Percentiles rank a stretch among this genome's conserved stretches.
These are phyloP conservation scores for Erynnis tages DNA, from an alignment of 2,888 invertebrate species.

Conservation along the genomic window DNA sequence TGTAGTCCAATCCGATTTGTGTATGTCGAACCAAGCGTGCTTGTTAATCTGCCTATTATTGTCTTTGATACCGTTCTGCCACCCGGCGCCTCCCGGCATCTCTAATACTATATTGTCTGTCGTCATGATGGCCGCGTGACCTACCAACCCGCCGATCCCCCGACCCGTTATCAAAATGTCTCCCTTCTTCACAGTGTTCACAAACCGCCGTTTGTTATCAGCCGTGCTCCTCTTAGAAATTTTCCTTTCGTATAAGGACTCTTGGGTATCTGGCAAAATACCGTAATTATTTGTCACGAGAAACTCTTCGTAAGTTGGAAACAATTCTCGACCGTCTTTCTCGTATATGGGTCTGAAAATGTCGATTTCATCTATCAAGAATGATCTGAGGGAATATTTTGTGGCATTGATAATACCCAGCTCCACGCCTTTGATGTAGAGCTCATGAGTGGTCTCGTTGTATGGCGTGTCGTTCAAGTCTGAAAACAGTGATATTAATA, in stretches of 20 bases:
- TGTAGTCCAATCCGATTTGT: constrained; percentile 51
- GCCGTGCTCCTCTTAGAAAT: constrained; percentile 50
- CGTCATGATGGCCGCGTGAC: constrained; percentile 58
- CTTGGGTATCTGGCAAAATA: constrained; percentile 52
- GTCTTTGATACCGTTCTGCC: constrained; percentile 43
- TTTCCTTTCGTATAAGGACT: constrained; percentile 54
- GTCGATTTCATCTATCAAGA: constrained; percentile 51
- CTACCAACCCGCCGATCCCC: constrained; percentile 47
- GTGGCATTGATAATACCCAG: constrained; percentile 60
- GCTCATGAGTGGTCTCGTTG: constrained; percentile 43
- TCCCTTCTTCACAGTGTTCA: constrained; percentile 51
- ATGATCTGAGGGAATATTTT: constrained; percentile 55
- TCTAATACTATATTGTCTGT: constrained; percentile 53
- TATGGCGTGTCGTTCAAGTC: constrained; percentile 36
- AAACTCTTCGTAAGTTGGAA: constrained; percentile 56
- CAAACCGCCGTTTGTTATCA: constrained; percentile 50
- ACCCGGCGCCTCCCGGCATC: constrained; percentile 52
- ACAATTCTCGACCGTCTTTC: constrained; percentile 46
- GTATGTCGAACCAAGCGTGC: constrained; percentile 50
- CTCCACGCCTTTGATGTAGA: constrained; percentile 49
- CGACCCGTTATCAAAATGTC: constrained; percentile 51
- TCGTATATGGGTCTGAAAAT: constrained; percentile 52
- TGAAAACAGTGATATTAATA: too few species aligned
- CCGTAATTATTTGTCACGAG: constrained; percentile 61
- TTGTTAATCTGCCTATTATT: constrained; percentile 54